phyloP scores from a whole-genome alignment of 2,888 invertebrate species.

The Tetragonula carbonaria region DNA sequence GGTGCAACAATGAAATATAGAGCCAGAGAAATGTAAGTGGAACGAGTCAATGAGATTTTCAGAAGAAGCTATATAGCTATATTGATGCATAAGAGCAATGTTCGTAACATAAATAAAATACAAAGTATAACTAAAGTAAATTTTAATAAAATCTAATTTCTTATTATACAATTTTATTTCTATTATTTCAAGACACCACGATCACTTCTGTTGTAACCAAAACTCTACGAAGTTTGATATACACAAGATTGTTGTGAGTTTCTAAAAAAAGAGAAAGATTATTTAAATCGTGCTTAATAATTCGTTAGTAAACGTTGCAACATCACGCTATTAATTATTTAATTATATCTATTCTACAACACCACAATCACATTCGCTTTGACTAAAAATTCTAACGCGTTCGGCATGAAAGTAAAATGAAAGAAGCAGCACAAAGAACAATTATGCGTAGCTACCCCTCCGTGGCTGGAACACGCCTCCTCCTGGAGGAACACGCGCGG shows the following conservation, averaged over 20 bases:
- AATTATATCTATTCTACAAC: not conserved
- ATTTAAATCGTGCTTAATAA: not conserved
- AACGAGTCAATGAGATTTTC: not conserved
- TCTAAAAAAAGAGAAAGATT: not conserved
- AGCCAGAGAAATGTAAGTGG: not conserved
- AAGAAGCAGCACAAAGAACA: slow-evolving; percentile 11
- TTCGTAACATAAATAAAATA: not conserved
- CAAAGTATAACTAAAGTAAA: too few species aligned
- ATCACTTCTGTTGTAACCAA: too few species aligned
- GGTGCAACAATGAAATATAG: not conserved
- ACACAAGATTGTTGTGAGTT: too few species aligned
- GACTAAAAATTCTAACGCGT: not conserved
- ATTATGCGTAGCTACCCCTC: slow-evolving; percentile 59
- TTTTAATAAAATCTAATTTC: too few species aligned
- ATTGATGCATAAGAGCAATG: too few species aligned
- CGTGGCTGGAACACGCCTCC: slow-evolving; percentile 62
- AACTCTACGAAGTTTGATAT: too few species aligned
- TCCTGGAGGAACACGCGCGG: slow-evolving; percentile 59
- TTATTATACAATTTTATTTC: not conserved
- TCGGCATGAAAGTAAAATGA: not conserved
- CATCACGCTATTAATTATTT: not conserved
- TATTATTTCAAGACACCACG: too few species aligned
- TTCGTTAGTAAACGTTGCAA: not conserved
- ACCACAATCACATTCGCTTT: not conserved
- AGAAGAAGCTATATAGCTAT: too few species aligned